These are phyloP conservation scores for Pollenia griseotomentosa DNA, from an alignment of 2,888 invertebrate species.

Conservation along the genomic window DNA sequence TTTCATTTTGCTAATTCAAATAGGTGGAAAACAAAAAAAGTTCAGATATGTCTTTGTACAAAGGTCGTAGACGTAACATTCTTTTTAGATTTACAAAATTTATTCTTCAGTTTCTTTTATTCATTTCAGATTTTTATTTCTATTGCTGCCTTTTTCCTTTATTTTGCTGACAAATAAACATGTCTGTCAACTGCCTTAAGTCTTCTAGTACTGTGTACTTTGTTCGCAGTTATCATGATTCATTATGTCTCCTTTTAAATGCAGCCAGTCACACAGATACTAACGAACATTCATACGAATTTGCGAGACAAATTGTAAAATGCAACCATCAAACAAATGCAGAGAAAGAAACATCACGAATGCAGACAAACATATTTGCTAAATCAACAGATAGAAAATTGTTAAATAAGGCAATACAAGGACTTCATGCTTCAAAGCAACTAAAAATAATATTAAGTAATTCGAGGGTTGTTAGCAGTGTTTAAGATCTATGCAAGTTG, in stretches of 20 bases:
- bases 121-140: background rate
- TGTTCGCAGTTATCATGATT: conserved; percentile 37
- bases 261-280: conserved; percentile 37
- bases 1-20: conserved; percentile 25
- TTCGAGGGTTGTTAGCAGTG: background rate
- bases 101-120: background rate
- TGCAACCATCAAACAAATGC: background rate
- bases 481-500: too few species aligned
- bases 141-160: conserved; percentile 11
- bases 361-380: background rate
- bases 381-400: conserved; percentile 46
- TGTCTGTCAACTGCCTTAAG: conserved; percentile 62
- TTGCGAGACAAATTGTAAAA: conserved; percentile 18
- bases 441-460: background rate
- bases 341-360: background rate
- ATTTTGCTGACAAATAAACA: conserved; percentile 60
- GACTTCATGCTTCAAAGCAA: conserved; percentile 23
- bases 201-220: conserved; percentile 19
- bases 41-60: background rate
- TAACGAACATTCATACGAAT: background rate
- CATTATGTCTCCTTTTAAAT: conserved; percentile 31
- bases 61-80: conserved; percentile 3
- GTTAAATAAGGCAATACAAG: conserved; percentile 37
- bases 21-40: background rate
- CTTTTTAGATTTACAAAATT: conserved; percentile 5